phyloP scores from a whole-genome alignment of 2,797 vertebrate genomes.

The Silurus aristotelis region DNA sequence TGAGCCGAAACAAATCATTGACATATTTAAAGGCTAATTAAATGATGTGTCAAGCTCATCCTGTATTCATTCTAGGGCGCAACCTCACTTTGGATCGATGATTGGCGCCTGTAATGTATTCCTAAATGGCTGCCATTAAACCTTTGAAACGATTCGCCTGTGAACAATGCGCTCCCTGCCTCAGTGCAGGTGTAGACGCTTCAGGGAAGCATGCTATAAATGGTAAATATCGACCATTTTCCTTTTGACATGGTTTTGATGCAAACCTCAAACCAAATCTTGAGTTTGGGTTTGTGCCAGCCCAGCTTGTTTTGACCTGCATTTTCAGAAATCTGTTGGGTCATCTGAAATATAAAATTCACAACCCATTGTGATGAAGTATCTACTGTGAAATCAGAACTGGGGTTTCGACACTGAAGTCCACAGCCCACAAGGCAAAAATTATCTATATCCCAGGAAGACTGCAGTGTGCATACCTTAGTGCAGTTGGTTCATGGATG shows the following conservation, averaged over 20 bases:
- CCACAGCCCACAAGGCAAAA: slow-evolving; percentile 24
- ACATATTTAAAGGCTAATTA: slow-evolving; percentile 77
- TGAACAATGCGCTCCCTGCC: slow-evolving; percentile 61
- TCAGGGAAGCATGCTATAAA: slow-evolving; percentile 41
- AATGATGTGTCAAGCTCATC: slow-evolving; percentile 64
- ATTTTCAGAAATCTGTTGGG: slow-evolving; percentile 36
- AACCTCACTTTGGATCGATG: slow-evolving; percentile 64
- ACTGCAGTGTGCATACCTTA: slow-evolving; percentile 25
- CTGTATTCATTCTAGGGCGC: slow-evolving; percentile 59
- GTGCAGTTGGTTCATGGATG: slow-evolving; percentile 27
- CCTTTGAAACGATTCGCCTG: slow-evolving; percentile 61
- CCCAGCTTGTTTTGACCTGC: slow-evolving; percentile 49
- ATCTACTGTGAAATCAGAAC: slow-evolving; percentile 25
- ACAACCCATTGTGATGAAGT: slow-evolving; percentile 31
- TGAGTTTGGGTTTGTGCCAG: slow-evolving; percentile 21
- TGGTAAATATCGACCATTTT: slow-evolving; percentile 27
- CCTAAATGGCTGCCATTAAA: slow-evolving; percentile 69
- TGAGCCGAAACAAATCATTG: slow-evolving; percentile 69
- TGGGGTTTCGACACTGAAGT: slow-evolving; percentile 15
- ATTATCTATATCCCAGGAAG: slow-evolving; percentile 29
- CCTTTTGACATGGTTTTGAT: slow-evolving; percentile 34
- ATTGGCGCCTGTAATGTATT: slow-evolving; percentile 70
- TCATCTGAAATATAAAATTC: slow-evolving; percentile 45
- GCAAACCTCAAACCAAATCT: slow-evolving; percentile 38
- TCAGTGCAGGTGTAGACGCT: slow-evolving; percentile 61